Evolutionary conservation across 1,140 invertebrate genomes (phyloP), one percentile per base, ranked within the genome.

Genomic region (Diachasmimorpha longicaudata): DNA sequence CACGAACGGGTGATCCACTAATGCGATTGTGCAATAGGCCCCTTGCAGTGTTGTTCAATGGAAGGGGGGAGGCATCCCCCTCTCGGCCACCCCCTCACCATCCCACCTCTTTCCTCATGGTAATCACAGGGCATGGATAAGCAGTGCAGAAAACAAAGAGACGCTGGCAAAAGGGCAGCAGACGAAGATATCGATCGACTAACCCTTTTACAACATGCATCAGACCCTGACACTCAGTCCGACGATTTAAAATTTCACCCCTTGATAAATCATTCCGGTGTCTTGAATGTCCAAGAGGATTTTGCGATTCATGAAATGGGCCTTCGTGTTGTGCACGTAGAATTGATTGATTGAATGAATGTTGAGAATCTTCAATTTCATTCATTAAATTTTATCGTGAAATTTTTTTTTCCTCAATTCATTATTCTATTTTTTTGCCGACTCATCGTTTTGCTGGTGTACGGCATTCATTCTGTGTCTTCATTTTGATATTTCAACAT

Each of bases 161-260:
- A 63, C 58, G 23, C 58, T 31, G 23, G 58, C 58, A 63, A 63
- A 63, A 63, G 58, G 58, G 23, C 58, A 63, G 19, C 58, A 63
- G 58, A 63, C 58, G 58, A 63, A 63, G 58, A 63, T 63, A 63
- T 63, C 58, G 58, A 63, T 63, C 58, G 58, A 63, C 58, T 25
- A 63, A 63, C 58, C 58, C 58, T 63, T 42, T 63, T 63, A 8
- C 21, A 25, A 31, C 23, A 14, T 25, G 19, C 58, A 63, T 63
- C 58, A 63, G 39, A 63, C 23, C 58, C 19, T 63, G 48, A 52
- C 14, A 52, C 16, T 52, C 16, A 52, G 14, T n/a, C 48, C 1
- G 1, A 46, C 44, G 58, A 11, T 25, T 63, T 63, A 11, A 63
- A 23, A 63, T 63, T 63, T 63, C 19, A 55, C n/a, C 48, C 48